Evolutionary conservation across 2,113 vertebrate genomes (phyloP), one percentile per base, ranked within the genome.

Genomic region (Sarotherodon lohbergeri): DNA sequence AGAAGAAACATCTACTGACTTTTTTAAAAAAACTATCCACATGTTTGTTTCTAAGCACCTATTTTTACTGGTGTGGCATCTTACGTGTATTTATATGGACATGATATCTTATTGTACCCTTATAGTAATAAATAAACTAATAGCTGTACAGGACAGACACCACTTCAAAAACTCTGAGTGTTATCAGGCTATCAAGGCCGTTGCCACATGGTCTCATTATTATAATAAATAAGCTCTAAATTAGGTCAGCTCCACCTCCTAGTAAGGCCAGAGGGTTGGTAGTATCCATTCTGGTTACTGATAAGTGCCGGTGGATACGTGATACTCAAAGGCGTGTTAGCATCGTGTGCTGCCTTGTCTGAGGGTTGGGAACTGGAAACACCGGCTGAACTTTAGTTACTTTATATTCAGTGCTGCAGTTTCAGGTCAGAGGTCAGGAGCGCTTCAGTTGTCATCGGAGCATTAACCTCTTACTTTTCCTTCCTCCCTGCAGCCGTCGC

Each of bases 401-500:
- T 32, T 78, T 32, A 19, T 50, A 50, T n/a, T 50, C 46, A 32
- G 43, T 13, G 46, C 17, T 1, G 6, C 19, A 11, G 16, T 12
- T 52, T 78, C 9, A 52, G 73, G 46, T 78, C 22, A 50, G 14
- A 76, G 9, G 41, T 76, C 43, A 50, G 71, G 43, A 78, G 43
- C 4, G 29, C 24, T 29, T 29, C 22, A 48, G 10, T 50, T 7
- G 10, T 78, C 24, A 48, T 19, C 71, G 50, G 71, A 78, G 24
- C 43, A 50, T 50, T 32, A 78, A 50, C 71, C 19, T 13, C 5
- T 46, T 3, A 82, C 54, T 55, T 12, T 83, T 19, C 79, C 83
- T 61, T 10, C 82, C 24, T 81, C 84, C 46, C 79, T 5, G 59
- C 92, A 95, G 91, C 82, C 95, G 96, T 3, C 93, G 95, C 14